These are phyloP conservation scores for Eciton burchellii DNA, from an alignment of 1,140 invertebrate genomes.

Conservation along the genomic window DNA sequence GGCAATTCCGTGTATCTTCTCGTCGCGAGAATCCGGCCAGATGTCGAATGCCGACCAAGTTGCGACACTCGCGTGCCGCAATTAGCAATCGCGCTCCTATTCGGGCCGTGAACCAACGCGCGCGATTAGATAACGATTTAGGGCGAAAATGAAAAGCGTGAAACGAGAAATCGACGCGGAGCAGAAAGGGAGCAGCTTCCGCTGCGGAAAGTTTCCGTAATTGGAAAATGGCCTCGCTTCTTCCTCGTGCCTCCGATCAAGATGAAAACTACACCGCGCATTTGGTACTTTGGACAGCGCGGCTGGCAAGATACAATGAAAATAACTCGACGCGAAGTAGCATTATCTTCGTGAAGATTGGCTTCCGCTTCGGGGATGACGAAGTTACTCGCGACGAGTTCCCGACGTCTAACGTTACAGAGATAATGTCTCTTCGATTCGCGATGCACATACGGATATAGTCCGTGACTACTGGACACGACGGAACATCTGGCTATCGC, in stretches of 20 bases:
- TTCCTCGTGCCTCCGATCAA: too few relatives aligned
- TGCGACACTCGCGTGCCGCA: neutral
- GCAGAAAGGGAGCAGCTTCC: too few relatives aligned
- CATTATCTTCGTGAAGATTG: conserved; percentile 3
- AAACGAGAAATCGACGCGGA: too few relatives aligned
- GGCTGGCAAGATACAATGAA: neutral
- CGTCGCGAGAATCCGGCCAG: neutral
- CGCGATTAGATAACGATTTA: conserved; percentile 28
- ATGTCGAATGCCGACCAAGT: neutral
- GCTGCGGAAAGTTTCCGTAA: too few relatives aligned
- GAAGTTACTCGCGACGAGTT: neutral
- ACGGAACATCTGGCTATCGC: neutral
- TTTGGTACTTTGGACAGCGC: too few relatives aligned
- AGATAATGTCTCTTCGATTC: conserved; percentile 1
- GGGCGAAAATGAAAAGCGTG: neutral
- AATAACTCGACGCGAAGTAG: neutral
- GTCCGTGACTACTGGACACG: too few relatives aligned
- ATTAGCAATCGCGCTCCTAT: conserved; percentile 2
- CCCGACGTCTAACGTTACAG: conserved; percentile 2
- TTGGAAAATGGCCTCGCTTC: too few relatives aligned
- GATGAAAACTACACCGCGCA: too few relatives aligned
- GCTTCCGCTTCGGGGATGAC: neutral
- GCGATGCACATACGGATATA: too few relatives aligned
- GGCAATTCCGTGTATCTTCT: neutral
- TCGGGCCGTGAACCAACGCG: neutral